Evolutionary conservation across 2,888 invertebrate genomes (phyloP).

Genomic region (Adelognathus sp.): DNA sequence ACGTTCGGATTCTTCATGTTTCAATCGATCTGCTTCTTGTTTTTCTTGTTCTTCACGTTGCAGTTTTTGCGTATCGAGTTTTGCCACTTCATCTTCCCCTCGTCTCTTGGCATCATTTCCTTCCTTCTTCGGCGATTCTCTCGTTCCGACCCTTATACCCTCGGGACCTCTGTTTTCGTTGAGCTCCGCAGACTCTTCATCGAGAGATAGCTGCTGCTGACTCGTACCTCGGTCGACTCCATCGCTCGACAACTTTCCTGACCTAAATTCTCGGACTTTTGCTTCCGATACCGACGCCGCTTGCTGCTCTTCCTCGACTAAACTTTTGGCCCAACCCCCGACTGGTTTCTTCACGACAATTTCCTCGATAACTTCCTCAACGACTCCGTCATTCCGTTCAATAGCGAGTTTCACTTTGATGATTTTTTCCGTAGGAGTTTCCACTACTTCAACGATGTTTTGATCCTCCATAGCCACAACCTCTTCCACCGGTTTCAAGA

Average conservation of each 20-base stretch:
- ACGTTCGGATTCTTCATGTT: slow-evolving; percentile 64
- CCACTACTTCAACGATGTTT: slow-evolving; percentile 37
- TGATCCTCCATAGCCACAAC: slow-evolving; percentile 36
- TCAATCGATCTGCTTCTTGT: slow-evolving; percentile 44
- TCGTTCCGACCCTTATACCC: slow-evolving; percentile 25
- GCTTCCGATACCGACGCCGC: slow-evolving; percentile 25
- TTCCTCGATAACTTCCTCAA: slow-evolving; percentile 50
- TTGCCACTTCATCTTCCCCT: slow-evolving; percentile 54
- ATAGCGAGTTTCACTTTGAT: slow-evolving; percentile 42
- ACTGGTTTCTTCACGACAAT: slow-evolving; percentile 50
- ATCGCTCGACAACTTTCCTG: slow-evolving; percentile 43
- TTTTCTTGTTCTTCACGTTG: slow-evolving; percentile 16
- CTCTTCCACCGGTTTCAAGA: slow-evolving; percentile 49
- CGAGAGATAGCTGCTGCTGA: slow-evolving; percentile 7
- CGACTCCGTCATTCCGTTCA: slow-evolving; percentile 23
- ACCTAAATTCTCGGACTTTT: slow-evolving; percentile 60
- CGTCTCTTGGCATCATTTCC: slow-evolving; percentile 27
- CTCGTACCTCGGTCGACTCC: slow-evolving; percentile 35
- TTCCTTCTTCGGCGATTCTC: slow-evolving; percentile 60
- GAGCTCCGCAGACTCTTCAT: neutral
- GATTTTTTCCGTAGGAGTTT: slow-evolving; percentile 39
- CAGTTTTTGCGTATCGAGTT: slow-evolving; percentile 52
- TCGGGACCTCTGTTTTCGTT: slow-evolving; percentile 7
- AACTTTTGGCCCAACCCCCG: slow-evolving; percentile 44
- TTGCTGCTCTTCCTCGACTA: slow-evolving; percentile 43